Evolutionary conservation across 2,113 vertebrate species (phyloP), one percentile per base, ranked within the genome.

Genomic region (Odontesthes bonariensis): DNA sequence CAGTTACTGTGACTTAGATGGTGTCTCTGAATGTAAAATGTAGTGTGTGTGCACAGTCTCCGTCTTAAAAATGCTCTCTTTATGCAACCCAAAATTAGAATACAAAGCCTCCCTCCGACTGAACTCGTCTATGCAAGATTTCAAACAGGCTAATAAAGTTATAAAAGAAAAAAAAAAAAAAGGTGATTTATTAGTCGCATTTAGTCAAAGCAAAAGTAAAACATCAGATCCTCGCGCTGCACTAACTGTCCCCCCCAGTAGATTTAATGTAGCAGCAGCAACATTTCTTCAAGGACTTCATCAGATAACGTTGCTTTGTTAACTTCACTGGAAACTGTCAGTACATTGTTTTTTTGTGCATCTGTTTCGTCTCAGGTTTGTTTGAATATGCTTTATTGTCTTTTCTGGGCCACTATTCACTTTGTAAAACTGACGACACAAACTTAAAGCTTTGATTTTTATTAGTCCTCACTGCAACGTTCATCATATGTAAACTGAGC

Each of bases 21-120:
- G 54, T 65, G 42, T 46, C 35, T 71, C n/a, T 62, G 27, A 58
- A 32, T 65, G 64, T n/a, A 70, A 65, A 65, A n/a, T 14, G n/a
- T 2, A 31, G 52, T 49, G 46, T 65, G 35, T 80, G 22, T 55
- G 4, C 52, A 20, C 57, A 32, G 44, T 55, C 13, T 14, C 32
- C 52, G 19, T 11, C 69, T 53, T 8, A 44, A 1, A 42, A 49
- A 62, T 31, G 1, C 1, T 14, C 33, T 62, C 47, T 42, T 35
- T 6, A 42, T 16, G 17, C 61, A 44, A 33, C 12, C 23, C 3
- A 1, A 12, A 38, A 55, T 6, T 58, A 40, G 67, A 40, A 27
- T 27, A 3, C 46, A 7, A 31, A 68, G 35, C 46, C 7, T 55
- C 27, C 27, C 35, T 49, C 22, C 13, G 7, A 10, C 14, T 51